These are phyloP conservation scores for Drosophila percnosoma DNA, from an alignment of 2,888 invertebrate species.

Conservation along the genomic window DNA sequence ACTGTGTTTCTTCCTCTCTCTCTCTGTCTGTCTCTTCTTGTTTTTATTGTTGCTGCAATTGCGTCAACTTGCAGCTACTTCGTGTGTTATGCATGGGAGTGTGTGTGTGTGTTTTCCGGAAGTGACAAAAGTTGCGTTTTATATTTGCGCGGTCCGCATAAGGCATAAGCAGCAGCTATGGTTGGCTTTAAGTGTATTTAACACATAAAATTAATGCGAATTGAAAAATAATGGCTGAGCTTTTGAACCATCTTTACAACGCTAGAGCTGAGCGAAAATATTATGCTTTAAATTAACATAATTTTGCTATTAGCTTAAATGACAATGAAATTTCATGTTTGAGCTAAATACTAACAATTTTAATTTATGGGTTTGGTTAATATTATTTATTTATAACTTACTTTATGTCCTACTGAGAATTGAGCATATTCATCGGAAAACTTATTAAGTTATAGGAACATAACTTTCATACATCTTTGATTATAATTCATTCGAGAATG, in stretches of 20 bases:
- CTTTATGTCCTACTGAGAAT: neutral
- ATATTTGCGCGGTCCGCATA: constrained; percentile 1
- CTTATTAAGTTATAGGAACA: too few species aligned
- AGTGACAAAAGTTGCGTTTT: constrained; percentile 51
- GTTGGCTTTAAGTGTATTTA: constrained; percentile 44
- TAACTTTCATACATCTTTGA: neutral
- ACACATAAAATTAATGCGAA: constrained; percentile 5
- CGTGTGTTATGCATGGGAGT: constrained; percentile 13
- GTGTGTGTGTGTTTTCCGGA: constrained; percentile 34
- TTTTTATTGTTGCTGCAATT: constrained; percentile 23
- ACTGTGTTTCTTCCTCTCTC: constrained; percentile 6
- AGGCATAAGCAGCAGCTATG: constrained; percentile 15
- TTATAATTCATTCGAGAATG: neutral
- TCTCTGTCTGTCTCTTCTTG: neutral
- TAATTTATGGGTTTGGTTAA: neutral
- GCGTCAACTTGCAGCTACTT: constrained; percentile 16
- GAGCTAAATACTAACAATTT: too few species aligned
- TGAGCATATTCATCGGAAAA: neutral
- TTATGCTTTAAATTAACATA: neutral
- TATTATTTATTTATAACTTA: neutral
- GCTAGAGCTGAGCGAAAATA: too few species aligned
- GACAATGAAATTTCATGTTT: neutral
- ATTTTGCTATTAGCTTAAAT: neutral
- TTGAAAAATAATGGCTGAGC: too few species aligned
- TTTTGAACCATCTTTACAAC: neutral